Evolutionary conservation across 2,113 vertebrate genomes (phyloP).

Genomic region (Isurus oxyrinchus): DNA sequence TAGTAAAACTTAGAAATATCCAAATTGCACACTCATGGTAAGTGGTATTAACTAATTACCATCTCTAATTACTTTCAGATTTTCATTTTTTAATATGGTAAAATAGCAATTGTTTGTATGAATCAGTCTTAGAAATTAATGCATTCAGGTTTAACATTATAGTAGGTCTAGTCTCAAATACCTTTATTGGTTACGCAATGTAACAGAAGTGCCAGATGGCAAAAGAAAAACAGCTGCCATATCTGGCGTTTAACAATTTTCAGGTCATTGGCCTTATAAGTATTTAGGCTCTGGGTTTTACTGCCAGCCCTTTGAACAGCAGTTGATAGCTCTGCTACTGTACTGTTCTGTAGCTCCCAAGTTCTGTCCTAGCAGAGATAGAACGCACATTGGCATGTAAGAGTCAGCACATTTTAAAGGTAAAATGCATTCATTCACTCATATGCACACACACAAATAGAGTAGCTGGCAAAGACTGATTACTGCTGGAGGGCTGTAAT

Average conservation of each 20-base stretch:
- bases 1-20: not conserved
- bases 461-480: constrained; percentile 30
- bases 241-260: not conserved
- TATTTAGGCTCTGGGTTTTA: not conserved
- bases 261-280: not conserved
- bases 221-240: not conserved
- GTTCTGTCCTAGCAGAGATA: not conserved
- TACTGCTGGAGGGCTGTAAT: constrained; percentile 29
- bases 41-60: not conserved
- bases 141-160: not conserved
- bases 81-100: not conserved
- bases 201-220: not conserved
- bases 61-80: not conserved
- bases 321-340: constrained; percentile 5
- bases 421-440: constrained; percentile 31
- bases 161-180: not conserved
- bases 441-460: constrained; percentile 13
- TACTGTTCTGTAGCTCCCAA: not conserved
- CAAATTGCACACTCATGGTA: not conserved
- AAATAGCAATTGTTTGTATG: not conserved
- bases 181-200: not conserved
- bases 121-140: not conserved
- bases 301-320: not conserved
- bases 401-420: constrained; percentile 33
- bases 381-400: not conserved